Evolutionary conservation across 2,888 invertebrate genomes (phyloP), one percentile per base, ranked within the genome.

Genomic region (Tupiocoris notatus): DNA sequence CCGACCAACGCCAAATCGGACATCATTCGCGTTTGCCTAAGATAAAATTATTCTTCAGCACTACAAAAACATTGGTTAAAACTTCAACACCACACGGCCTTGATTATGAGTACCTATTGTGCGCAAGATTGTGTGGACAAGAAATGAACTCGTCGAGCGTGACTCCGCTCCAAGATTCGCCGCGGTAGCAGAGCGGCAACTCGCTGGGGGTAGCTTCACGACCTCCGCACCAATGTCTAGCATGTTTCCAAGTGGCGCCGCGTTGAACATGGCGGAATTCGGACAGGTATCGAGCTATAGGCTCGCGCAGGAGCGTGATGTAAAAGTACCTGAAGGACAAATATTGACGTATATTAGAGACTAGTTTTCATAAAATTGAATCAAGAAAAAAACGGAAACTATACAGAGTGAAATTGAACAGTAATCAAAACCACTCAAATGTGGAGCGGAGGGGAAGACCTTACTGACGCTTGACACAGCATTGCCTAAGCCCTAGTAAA

Each of bases 221-320:
- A 6, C 92, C 89, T 70, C 87, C 87, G 82, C 90, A 90, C 83
- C 85, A 86, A 79, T 89, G 88, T 21, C 87, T 84, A 3, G 89
- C 86, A 62, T 92, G 93, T 84, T 93, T 93, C 98, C 98, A 98
- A 57, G 97, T 97, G 77, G 96, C 97, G 54, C 98, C 97, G 24
- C 98, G 89, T 83, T 95, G 93, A 65, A 98, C 98, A 85, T 99
- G 99, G 61, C 95, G 89, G 85, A 94, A 99, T 85, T 99, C 99
- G 77, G 97, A 97, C 82, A 99, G 87, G 86, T 96, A 99, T 81
- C 95, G 89, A 74, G 93, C 89, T 59, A 98, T 91, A 0, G 99
- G 99, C 83, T 98, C 95, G 78, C 99, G 88, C 66, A 99, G 87
- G 79, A 99, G 88, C 2, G 98, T 96, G 80, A 98, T 95, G 86